phyloP scores from a whole-genome alignment of 2,797 vertebrate genomes.

The Bufotes viridis region DNA sequence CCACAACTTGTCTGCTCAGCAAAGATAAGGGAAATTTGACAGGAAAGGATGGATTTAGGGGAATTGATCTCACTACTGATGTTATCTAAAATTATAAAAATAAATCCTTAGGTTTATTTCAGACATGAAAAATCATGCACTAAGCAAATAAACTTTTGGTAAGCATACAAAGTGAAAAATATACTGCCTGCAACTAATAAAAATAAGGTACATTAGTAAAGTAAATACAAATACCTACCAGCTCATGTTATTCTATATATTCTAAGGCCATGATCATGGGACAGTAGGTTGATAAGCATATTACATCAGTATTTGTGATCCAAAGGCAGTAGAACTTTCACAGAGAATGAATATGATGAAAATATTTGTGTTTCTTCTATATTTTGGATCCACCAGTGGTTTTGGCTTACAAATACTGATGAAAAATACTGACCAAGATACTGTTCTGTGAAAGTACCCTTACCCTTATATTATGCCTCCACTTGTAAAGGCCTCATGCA shows the following conservation, averaged over 20 bases:
- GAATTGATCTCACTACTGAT: conserved; percentile 56
- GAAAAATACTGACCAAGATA: too few species aligned
- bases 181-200: neutral
- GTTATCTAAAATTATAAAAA: conserved; percentile 57
- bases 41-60: conserved; percentile 58
- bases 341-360: too few species aligned
- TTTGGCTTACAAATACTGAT: too few species aligned
- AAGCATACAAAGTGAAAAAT: neutral
- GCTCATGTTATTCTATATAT: neutral
- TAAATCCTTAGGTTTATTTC: conserved; percentile 56
- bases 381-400: too few species aligned
- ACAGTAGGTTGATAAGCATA: too few species aligned
- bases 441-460: too few species aligned
- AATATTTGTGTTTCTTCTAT: too few species aligned
- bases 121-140: conserved; percentile 36
- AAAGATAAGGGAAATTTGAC: conserved; percentile 59
- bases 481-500: too few species aligned
- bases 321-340: too few species aligned
- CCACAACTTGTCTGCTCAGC: conserved; percentile 57
- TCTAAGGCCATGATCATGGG: too few species aligned
- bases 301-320: too few species aligned
- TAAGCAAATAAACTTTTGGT: conserved; percentile 1
- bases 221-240: neutral
- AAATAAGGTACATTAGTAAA: neutral
- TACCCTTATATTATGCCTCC: neutral